These are phyloP conservation scores for Capreolus pygargus DNA, from an alignment of 2,113 vertebrate species.

Conservation along the genomic window DNA sequence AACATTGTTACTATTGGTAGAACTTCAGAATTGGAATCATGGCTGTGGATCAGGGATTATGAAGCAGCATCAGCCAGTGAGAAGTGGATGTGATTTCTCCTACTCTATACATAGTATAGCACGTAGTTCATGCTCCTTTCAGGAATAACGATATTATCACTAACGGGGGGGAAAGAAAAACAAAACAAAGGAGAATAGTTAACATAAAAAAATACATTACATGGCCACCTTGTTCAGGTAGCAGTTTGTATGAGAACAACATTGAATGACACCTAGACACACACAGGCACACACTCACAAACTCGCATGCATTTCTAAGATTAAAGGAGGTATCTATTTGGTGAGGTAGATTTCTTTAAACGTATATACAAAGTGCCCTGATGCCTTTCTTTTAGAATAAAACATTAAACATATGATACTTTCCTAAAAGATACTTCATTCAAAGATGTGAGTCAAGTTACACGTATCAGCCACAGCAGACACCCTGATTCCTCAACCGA, in stretches of 20 bases:
- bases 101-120: not conserved
- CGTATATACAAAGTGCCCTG: not conserved
- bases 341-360: not conserved
- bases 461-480: not conserved
- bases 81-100: not conserved
- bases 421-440: not conserved
- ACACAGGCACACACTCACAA: not conserved
- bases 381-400: not conserved
- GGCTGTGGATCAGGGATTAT: not conserved
- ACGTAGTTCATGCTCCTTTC: not conserved
- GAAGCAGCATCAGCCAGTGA: not conserved
- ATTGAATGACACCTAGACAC: not conserved
- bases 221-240: not conserved
- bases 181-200: not conserved
- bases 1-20: not conserved
- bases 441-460: conserved; percentile 1
- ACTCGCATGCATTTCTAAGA: not conserved
- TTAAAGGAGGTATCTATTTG: not conserved
- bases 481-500: not conserved
- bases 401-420: not conserved
- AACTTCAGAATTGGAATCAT: conserved; percentile 8
- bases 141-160: not conserved
- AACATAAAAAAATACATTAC: not conserved
- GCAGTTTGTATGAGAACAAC: not conserved
- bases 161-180: not conserved